Base-by-base conservation (phyloP, 1,140 invertebrate species). In the Micrasema longulum region DNA sequence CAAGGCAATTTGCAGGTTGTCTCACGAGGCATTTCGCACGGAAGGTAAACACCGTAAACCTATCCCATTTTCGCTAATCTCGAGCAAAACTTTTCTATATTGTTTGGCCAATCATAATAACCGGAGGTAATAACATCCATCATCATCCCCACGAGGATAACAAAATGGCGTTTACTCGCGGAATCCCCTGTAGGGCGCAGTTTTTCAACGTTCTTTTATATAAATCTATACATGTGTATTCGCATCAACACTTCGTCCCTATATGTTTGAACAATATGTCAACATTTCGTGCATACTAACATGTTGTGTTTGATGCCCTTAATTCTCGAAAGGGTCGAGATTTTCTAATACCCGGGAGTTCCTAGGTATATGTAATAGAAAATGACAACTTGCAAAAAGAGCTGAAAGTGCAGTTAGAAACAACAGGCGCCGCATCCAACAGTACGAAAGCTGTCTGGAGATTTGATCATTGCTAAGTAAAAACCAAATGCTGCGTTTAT, bases 91-190 rank as follows among this genome's bases (percentile, higher is more conserved):
- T 45, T 68, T 68, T 43, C 66, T 68, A 68, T 45, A 43, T 55
- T 68, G 66, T 68, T 57, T 68, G 66, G 50, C 66, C 36, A 68
- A 68, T 68, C 66, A 68, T 68, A 68, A 68, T 68, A 68, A 68
- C 66, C 66, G 14, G 2, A 55, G 36, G 52, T 68, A 55, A 57
- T 57, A 43, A 55, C 35, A 68, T 57, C 41, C 50, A 55, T 68
- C 60, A 64, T 64, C 60, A 47, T 64, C 41, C n/a, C 16, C 22
- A 23, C 26, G 22, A 26, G 43, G 35, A 14, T 57, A 57, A 47
- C 41, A 64, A 64, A 64, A 64, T 45, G 43, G 16, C 60, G 43
- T 26, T 47, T 26, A 26, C 47, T 64, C 60, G 10, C 11, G 5
- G 10, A 52, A 52, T 22, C 48, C 48, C 11, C 14, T 20, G 11